Percentiles rank a stretch among this genome's conserved stretches.
Evolutionary conservation across 2,797 vertebrate species (phyloP).

Genomic region (Hybognathus amarus): DNA sequence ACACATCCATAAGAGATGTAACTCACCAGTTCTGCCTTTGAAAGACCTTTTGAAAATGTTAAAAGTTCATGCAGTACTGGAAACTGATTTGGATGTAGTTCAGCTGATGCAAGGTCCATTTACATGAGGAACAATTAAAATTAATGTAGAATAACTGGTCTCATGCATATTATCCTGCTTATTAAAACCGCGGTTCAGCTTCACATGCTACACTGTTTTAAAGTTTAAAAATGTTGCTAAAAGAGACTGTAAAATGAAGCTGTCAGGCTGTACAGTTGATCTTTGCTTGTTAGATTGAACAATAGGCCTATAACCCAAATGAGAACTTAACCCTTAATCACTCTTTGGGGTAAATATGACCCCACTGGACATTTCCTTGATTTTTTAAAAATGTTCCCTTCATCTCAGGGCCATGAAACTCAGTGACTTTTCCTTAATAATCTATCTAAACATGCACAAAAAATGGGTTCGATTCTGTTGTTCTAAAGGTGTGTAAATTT

Average conservation of each 20-base stretch:
- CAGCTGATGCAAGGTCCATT: background rate
- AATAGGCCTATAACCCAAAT: background rate
- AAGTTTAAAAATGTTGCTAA: background rate
- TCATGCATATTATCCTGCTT: background rate
- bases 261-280: background rate
- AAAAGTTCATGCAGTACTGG: background rate
- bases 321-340: no score
- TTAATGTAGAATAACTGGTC: background rate
- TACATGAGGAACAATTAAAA: slow-evolving; percentile 1
- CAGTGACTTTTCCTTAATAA: no score
- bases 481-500: no score
- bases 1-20: background rate
- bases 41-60: slow-evolving; percentile 7
- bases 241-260: background rate
- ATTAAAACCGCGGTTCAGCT: background rate
- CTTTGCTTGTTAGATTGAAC: background rate
- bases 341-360: no score
- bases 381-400: no score
- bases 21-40: background rate
- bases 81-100: slow-evolving; percentile 3
- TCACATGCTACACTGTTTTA: background rate
- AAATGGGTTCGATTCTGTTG: no score
- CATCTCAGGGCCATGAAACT: no score
- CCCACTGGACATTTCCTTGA: no score
- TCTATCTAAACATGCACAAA: no score